Percentiles rank a stretch among this genome's conserved stretches.
phyloP scores from a whole-genome alignment of 1,140 invertebrate species.

The Hylaeus volcanicus region DNA sequence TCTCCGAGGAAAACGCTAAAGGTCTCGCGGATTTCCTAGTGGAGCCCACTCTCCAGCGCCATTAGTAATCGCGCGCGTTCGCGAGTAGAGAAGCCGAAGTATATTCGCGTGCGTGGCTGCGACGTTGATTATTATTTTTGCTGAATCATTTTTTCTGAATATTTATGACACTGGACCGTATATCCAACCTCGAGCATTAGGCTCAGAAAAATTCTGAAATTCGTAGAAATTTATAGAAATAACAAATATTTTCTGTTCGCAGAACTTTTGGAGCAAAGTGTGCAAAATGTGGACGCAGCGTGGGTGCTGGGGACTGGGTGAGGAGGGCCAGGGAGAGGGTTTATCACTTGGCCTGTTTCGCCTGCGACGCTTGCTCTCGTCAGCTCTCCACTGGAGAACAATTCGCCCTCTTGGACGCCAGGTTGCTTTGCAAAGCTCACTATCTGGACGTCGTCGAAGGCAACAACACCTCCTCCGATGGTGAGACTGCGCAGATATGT shows the following conservation, averaged over 20 bases:
- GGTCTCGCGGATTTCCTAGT: neutral
- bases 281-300: conserved; percentile 95
- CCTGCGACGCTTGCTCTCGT: conserved; percentile 97
- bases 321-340: conserved; percentile 95
- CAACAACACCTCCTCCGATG: conserved; percentile 88
- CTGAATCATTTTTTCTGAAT: no score
- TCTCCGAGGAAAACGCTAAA: neutral
- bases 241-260: conserved; percentile 46
- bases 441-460: conserved; percentile 96
- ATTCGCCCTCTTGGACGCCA: conserved; percentile 95
- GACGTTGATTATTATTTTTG: conserved; percentile 7
- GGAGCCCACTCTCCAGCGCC: no score
- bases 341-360: conserved; percentile 99
- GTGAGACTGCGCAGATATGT: conserved; percentile 41
- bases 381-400: conserved; percentile 94
- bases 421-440: conserved; percentile 97
- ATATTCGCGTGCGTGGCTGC: neutral
- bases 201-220: neutral
- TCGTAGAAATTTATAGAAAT: no score
- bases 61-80: neutral
- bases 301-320: conserved; percentile 98
- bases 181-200: no score
- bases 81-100: neutral
- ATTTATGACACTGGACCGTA: no score
- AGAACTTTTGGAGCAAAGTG: conserved; percentile 98